A percentile compares a stretch with the other conserved stretches of the same genome.
Conservation (phyloP, 2,888 invertebrate genomes). For the Pediacus dermestoides region DNA sequence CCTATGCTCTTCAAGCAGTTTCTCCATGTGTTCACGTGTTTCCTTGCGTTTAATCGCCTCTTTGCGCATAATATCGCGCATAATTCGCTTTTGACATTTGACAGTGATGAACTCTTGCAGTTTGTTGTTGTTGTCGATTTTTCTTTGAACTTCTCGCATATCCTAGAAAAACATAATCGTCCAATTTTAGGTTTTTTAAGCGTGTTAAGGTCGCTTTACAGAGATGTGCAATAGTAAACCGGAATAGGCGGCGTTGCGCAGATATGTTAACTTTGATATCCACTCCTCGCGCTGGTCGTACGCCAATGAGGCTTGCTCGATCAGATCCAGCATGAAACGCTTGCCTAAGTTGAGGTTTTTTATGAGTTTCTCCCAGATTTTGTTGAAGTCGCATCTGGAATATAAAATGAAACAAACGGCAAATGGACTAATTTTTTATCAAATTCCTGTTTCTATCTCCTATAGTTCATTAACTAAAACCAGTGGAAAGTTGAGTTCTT, state of each 20-base stretch:
- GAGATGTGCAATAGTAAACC: conserved; percentile 65
- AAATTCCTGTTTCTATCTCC: too few species aligned
- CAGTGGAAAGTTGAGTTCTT: too few species aligned
- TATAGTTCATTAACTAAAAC: too few species aligned
- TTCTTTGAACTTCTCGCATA: conserved; percentile 81
- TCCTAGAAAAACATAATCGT: conserved; percentile 53
- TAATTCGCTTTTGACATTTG: conserved; percentile 77
- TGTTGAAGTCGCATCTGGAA: conserved; percentile 70
- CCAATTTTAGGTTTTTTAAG: conserved; percentile 3
- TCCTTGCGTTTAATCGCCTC: conserved; percentile 66
- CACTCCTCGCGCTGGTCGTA: conserved; percentile 86
- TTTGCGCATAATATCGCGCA: conserved; percentile 69
- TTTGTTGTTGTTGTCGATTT: conserved; percentile 80
- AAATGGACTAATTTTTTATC: conserved; percentile 2
- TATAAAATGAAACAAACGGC: background rate
- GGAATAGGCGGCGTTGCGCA: conserved; percentile 73
- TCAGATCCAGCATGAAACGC: conserved; percentile 77
- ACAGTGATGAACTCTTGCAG: conserved; percentile 80
- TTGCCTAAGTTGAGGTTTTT: conserved; percentile 74
- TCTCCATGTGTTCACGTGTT: conserved; percentile 65
- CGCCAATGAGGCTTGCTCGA: conserved; percentile 86
- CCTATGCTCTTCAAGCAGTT: conserved; percentile 42
- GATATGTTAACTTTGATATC: conserved; percentile 72
- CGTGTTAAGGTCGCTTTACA: conserved; percentile 43
- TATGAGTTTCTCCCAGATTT: conserved; percentile 73